Evolutionary conservation across 2,113 vertebrate genomes (phyloP).

Genomic region (Zosterops hypoxanthus): DNA sequence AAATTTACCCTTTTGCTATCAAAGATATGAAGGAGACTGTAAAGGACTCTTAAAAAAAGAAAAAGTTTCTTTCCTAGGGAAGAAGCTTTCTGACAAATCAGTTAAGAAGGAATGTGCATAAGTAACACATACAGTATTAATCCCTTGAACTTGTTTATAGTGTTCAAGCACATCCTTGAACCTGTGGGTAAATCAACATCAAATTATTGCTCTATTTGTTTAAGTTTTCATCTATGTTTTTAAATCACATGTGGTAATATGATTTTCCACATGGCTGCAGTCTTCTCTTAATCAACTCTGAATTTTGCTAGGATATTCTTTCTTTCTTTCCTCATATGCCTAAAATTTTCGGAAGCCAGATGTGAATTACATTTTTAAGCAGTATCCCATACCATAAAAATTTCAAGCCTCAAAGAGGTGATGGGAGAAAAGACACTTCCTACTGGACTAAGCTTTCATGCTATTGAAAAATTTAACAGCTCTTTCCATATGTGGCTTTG

Average conservation of each 20-base stretch:
- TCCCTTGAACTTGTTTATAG: background rate
- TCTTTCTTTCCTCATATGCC: background rate
- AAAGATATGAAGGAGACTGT: background rate
- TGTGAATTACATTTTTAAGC: slow-evolving; percentile 25
- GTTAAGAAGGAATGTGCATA: background rate
- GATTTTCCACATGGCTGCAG: background rate
- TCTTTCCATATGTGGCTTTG: background rate
- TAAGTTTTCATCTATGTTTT: background rate
- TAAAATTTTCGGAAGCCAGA: background rate
- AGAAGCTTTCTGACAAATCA: background rate
- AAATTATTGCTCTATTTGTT: background rate
- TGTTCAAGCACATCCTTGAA: background rate
- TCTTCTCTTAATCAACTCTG: background rate
- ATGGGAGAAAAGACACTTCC: background rate
- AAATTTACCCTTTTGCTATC: background rate
- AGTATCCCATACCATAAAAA: background rate
- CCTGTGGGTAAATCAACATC: background rate
- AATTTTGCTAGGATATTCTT: background rate
- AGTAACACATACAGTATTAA: background rate
- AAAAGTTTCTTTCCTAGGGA: background rate
- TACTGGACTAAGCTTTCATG: background rate
- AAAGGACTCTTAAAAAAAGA: background rate
- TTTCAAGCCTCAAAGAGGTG: background rate
- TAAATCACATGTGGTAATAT: background rate
- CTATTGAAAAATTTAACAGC: background rate